Conservation (phyloP, 2,888 invertebrate genomes). For the Periphyllus acericola region DNA sequence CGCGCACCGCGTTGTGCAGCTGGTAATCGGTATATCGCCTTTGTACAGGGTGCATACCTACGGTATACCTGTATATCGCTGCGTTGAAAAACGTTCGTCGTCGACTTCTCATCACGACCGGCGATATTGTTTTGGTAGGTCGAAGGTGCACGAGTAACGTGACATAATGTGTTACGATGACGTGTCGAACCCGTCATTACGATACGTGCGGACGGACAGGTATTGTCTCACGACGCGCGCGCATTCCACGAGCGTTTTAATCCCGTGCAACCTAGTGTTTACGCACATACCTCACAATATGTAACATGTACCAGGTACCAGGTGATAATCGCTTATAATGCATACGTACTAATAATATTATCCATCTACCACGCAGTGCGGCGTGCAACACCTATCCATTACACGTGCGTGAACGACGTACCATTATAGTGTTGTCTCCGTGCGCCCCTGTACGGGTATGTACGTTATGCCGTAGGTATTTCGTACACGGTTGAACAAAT, state of each 20-base stretch:
- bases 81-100: not conserved
- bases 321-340: not conserved
- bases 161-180: not conserved
- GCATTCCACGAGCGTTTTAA: conserved; percentile 17
- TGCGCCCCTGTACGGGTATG: no score
- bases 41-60: not conserved
- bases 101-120: not conserved
- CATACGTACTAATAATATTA: not conserved
- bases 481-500: no score
- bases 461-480: no score
- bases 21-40: no score
- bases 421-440: no score
- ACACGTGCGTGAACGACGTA: no score
- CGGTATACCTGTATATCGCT: not conserved
- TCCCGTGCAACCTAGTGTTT: not conserved
- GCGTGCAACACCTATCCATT: no score
- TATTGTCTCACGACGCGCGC: not conserved
- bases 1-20: no score
- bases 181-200: not conserved
- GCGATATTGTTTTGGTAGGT: not conserved
- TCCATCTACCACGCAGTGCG: no score
- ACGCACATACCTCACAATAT: not conserved
- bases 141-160: not conserved
- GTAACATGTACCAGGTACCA: no score
- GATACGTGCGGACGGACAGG: not conserved